Evolutionary conservation across 2,113 vertebrate species (phyloP).

Genomic region (Podiceps cristatus): DNA sequence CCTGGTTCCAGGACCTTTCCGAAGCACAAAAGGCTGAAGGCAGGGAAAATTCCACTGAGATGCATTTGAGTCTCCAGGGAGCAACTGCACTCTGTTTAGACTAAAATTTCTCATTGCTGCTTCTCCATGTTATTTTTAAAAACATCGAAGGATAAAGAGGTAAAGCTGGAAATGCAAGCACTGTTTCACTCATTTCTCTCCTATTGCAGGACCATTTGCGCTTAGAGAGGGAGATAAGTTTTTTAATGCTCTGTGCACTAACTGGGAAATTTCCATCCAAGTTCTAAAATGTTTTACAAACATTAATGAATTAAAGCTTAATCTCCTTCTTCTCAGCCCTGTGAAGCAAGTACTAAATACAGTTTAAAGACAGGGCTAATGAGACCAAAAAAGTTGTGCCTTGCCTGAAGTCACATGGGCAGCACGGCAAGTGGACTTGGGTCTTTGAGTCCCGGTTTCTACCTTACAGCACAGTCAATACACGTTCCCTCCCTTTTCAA

Average conservation of each 20-base stretch:
- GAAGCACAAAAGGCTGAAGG: slow-evolving; percentile 76
- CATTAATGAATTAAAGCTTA: slow-evolving; percentile 31
- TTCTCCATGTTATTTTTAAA: not conserved
- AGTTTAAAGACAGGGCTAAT: slow-evolving; percentile 23
- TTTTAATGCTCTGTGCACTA: slow-evolving; percentile 1
- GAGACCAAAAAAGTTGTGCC: not conserved
- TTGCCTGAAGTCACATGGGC: not conserved
- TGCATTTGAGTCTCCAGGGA: slow-evolving; percentile 77
- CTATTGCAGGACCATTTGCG: not conserved
- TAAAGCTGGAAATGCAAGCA: not conserved
- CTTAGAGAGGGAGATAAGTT: not conserved
- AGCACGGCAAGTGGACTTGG: not conserved
- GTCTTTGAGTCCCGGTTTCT: not conserved
- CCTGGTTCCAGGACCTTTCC: slow-evolving; percentile 69
- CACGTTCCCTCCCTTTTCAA: not conserved
- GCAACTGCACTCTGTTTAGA: slow-evolving; percentile 67
- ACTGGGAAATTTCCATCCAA: slow-evolving; percentile 26
- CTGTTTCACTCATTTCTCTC: not conserved
- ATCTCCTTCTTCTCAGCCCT: not conserved
- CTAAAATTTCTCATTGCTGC: slow-evolving; percentile 43
- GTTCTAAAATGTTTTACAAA: slow-evolving; percentile 33
- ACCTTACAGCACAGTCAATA: not conserved
- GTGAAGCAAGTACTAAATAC: not conserved
- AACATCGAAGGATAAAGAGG: not conserved
- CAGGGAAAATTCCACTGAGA: slow-evolving; percentile 80